These are phyloP conservation scores for Strix occidentalis DNA, from an alignment of 2,797 vertebrate species.

Conservation along the genomic window DNA sequence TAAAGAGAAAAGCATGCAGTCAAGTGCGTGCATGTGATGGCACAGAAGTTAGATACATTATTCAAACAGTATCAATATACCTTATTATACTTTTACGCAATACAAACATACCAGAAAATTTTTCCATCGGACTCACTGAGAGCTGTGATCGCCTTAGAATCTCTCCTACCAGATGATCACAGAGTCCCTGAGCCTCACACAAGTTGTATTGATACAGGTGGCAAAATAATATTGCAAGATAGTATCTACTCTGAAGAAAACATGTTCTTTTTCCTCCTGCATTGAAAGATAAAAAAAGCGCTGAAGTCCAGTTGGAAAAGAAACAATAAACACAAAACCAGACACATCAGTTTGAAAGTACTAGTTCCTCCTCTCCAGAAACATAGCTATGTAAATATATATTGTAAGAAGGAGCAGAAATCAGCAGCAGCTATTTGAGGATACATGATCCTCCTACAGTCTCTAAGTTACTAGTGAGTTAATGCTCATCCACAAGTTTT, in stretches of 20 bases:
- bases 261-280: slow-evolving; percentile 75
- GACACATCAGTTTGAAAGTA: not conserved
- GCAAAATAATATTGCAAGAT: slow-evolving; percentile 89
- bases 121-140: slow-evolving; percentile 31
- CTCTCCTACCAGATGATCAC: slow-evolving; percentile 85
- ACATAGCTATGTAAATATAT: not conserved
- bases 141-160: slow-evolving; percentile 75
- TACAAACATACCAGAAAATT: slow-evolving; percentile 65
- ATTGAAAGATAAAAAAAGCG: not conserved
- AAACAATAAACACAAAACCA: not conserved
- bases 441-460: not conserved
- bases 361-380: not conserved
- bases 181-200: slow-evolving; percentile 89
- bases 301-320: not conserved
- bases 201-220: slow-evolving; percentile 87
- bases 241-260: slow-evolving; percentile 86
- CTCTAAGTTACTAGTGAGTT: not conserved
- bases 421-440: not conserved
- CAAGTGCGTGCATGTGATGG: not conserved
- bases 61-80: not conserved
- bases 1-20: not conserved
- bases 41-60: not conserved
- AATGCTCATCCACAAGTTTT: not conserved
- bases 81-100: not conserved
- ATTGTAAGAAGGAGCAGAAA: not conserved